Evolutionary conservation across 2,888 invertebrate genomes (phyloP).

Genomic region (Torymus tubicola): DNA sequence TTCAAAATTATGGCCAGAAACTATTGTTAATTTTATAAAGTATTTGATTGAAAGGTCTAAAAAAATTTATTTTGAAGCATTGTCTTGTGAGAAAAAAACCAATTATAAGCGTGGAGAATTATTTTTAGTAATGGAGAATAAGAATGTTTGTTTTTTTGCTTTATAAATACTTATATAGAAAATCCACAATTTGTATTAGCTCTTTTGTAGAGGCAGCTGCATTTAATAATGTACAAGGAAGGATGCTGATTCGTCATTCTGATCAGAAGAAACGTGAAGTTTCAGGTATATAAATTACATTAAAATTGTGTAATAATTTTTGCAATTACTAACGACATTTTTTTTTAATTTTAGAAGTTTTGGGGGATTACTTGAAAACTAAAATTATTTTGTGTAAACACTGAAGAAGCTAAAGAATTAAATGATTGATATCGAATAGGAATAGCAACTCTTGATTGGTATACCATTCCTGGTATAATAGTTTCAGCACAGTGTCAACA

Average conservation of each 20-base stretch:
- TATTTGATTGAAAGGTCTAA: conserved; percentile 63
- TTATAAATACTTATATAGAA: conserved; percentile 78
- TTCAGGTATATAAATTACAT: conserved; percentile 66
- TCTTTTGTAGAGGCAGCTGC: conserved; percentile 86
- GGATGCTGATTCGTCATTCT: conserved; percentile 75
- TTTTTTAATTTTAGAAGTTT: conserved; percentile 74
- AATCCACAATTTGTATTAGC: conserved; percentile 84
- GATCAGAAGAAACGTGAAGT: conserved; percentile 78
- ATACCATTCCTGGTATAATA: too few relatives aligned
- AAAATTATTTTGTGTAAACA: conserved; percentile 81
- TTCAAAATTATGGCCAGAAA: conserved; percentile 62
- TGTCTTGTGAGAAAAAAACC: conserved; percentile 59
- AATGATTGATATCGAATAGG: conserved; percentile 57
- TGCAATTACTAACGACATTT: conserved; percentile 14
- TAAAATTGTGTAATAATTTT: conserved; percentile 14
- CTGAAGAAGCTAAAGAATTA: conserved; percentile 78
- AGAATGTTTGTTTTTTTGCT: conserved; percentile 71
- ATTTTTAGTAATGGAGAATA: conserved; percentile 66
- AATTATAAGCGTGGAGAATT: conserved; percentile 68
- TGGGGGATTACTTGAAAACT: conserved; percentile 73
- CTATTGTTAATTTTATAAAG: conserved; percentile 63
- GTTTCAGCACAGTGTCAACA: too few relatives aligned
- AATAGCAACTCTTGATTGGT: too few relatives aligned
- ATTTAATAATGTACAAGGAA: conserved; percentile 80
- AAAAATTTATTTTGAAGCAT: conserved; percentile 65